Evolutionary conservation across 64 coral and sea anemone species (phyloP).

Genomic region (Pachyseris speciosa): DNA sequence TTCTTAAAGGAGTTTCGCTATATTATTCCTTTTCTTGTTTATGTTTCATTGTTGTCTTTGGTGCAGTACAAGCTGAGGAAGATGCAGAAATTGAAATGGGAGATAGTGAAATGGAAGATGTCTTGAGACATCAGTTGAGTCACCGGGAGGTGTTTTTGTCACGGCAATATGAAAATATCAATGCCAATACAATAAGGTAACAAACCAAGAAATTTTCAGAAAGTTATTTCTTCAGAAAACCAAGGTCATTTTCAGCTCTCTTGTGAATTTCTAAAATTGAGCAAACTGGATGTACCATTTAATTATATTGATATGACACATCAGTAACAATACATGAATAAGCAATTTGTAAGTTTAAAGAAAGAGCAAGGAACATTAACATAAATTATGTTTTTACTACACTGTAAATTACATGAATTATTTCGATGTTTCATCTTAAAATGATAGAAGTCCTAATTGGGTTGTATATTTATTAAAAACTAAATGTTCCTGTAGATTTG

Average conservation of each 20-base stretch:
- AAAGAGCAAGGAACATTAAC: background rate
- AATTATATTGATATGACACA: no score
- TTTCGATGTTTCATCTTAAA: no score
- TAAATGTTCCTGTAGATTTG: background rate
- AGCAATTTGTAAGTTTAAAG: background rate
- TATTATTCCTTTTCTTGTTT: background rate
- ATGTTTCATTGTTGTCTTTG: background rate
- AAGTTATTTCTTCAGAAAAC: no score
- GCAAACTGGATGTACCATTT: no score
- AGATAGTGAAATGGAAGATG: conserved; percentile 94
- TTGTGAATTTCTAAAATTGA: no score
- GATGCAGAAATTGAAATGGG: conserved; percentile 99
- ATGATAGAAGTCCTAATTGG: no score
- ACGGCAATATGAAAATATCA: conserved; percentile 98
- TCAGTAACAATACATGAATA: no score
- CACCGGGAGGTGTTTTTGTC: conserved; percentile 97
- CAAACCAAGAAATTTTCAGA: background rate
- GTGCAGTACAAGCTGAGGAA: conserved; percentile 92
- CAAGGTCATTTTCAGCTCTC: no score
- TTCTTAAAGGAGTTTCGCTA: background rate
- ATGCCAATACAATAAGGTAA: conserved; percentile 99
- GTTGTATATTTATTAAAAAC: no score
- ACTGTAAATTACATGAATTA: no score
- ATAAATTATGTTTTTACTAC: background rate
- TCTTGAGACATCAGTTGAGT: conserved; percentile 89